Conservation (phyloP, 2,113 vertebrate species). For the Tetrao urogallus region DNA sequence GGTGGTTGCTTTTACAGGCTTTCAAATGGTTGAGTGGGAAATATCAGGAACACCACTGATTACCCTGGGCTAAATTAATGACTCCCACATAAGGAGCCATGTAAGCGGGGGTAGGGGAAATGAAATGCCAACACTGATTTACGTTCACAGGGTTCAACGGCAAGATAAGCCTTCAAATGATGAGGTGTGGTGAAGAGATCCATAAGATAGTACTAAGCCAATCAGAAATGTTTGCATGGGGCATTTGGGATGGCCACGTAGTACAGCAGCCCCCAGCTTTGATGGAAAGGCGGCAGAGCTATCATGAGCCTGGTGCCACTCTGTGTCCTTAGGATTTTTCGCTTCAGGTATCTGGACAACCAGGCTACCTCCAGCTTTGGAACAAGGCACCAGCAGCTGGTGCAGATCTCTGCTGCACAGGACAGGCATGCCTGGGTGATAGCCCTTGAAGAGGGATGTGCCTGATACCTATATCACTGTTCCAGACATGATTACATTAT, state of each 20-base stretch:
- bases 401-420: not conserved
- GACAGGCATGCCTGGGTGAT: not conserved
- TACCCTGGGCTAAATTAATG: slow-evolving; percentile 27
- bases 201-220: not conserved
- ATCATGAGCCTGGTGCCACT: not conserved
- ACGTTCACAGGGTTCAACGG: not conserved
- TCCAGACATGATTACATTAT: fast-evolving
- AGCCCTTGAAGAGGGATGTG: not conserved
- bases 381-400: not conserved
- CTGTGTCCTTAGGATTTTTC: not conserved
- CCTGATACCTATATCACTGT: not conserved
- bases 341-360: not conserved
- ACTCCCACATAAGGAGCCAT: slow-evolving; percentile 11
- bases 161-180: slow-evolving; percentile 44
- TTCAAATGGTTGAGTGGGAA: slow-evolving; percentile 40
- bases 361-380: not conserved
- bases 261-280: not conserved
- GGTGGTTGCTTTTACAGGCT: slow-evolving; percentile 16
- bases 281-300: not conserved
- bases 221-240: not conserved
- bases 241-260: fast-evolving
- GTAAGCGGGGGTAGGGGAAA: not conserved
- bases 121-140: slow-evolving; percentile 55
- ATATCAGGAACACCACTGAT: slow-evolving; percentile 78
- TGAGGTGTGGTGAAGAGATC: slow-evolving; percentile 14